Conservation (phyloP, 2,797 vertebrate species). For the Champsocephalus esox region DNA sequence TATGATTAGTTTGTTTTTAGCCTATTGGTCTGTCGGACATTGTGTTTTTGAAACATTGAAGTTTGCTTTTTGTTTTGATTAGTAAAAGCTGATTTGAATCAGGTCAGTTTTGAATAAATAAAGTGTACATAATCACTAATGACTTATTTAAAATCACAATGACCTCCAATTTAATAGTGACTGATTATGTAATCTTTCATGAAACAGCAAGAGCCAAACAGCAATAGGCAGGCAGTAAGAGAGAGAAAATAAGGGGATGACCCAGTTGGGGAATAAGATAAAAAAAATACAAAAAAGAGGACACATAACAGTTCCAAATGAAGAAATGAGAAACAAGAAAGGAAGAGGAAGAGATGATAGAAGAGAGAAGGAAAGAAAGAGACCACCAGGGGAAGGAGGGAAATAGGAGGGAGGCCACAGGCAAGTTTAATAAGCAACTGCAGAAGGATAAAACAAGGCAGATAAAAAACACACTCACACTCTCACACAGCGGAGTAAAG, state of each 20-base stretch:
- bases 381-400: constrained; percentile 10
- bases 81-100: not conserved
- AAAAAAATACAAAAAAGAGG: not conserved
- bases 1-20: too few relatives aligned
- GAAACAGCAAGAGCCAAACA: constrained; percentile 3
- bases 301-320: not conserved
- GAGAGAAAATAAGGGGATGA: not conserved
- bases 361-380: constrained; percentile 21
- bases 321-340: constrained; percentile 10
- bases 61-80: not conserved
- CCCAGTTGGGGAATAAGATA: not conserved
- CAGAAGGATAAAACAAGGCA: constrained; percentile 57
- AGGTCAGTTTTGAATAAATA: not conserved
- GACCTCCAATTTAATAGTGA: constrained; percentile 14
- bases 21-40: not conserved
- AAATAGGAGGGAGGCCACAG: constrained; percentile 18
- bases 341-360: constrained; percentile 20
- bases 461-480: constrained; percentile 21
- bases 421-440: constrained; percentile 61
- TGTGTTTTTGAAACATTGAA: not conserved
- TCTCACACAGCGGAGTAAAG: constrained; percentile 29
- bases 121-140: not conserved
- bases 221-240: not conserved
- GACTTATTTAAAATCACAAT: constrained; percentile 17
- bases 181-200: constrained; percentile 11